Evolutionary conservation across 2,888 invertebrate genomes (phyloP).

Genomic region (Drosophila leonis): DNA sequence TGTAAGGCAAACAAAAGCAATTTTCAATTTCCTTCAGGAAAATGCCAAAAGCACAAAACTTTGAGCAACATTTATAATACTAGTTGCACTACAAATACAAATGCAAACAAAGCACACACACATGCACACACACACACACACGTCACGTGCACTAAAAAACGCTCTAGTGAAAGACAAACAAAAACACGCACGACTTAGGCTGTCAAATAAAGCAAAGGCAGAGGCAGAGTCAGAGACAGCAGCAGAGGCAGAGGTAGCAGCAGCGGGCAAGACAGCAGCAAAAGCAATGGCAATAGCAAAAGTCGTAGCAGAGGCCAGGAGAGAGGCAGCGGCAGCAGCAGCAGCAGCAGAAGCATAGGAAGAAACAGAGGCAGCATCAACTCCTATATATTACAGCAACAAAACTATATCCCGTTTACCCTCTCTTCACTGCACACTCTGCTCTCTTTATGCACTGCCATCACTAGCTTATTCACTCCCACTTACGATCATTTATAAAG

Average conservation of each 20-base stretch:
- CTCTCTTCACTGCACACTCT: neutral
- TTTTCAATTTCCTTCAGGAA: conserved; percentile 38
- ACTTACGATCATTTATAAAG: conserved; percentile 73
- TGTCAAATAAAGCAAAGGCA: conserved; percentile 45
- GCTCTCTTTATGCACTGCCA: conserved; percentile 1
- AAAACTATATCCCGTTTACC: neutral
- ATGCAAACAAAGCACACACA: conserved; percentile 29
- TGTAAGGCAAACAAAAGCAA: conserved; percentile 33
- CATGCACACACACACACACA: conserved; percentile 10
- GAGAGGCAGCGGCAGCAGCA: neutral
- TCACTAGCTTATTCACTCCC: conserved; percentile 4
- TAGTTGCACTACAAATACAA: conserved; percentile 67
- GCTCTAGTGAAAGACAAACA: conserved; percentile 46
- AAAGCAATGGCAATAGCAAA: neutral
- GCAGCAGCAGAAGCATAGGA: neutral
- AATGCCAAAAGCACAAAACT: conserved; percentile 31
- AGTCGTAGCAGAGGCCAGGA: neutral
- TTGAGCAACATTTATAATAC: conserved; percentile 47
- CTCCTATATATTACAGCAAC: conserved; percentile 13
- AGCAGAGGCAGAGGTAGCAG: too few species aligned
- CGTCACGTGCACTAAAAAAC: conserved; percentile 38
- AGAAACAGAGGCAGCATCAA: neutral
- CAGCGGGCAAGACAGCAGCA: neutral
- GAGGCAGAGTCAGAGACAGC: neutral
- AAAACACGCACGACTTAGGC: conserved; percentile 62